Conservation (phyloP, 2,888 invertebrate species). For the Gari tellinella region DNA sequence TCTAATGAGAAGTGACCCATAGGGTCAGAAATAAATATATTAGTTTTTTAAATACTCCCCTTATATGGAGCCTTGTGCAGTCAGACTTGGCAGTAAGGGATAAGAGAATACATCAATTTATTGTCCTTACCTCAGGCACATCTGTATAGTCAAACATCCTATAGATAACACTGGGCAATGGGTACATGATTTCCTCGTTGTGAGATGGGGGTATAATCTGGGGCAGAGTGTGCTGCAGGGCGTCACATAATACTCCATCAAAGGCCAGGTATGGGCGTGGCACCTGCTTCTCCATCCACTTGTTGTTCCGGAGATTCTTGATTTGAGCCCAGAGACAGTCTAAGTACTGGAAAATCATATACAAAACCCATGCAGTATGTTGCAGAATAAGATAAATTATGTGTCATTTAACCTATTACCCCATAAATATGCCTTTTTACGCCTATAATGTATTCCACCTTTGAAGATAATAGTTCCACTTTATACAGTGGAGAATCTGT, state of each 20-base stretch:
- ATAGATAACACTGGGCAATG: constrained; percentile 97
- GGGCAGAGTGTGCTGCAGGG: constrained; percentile 97
- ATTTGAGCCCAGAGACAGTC: constrained; percentile 99
- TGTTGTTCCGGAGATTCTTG: constrained; percentile 94
- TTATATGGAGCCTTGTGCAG: too few species aligned
- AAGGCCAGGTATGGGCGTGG: constrained; percentile 96
- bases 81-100: too few species aligned
- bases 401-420: too few species aligned
- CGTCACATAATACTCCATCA: constrained; percentile 97
- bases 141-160: constrained; percentile 99
- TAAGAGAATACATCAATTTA: not conserved
- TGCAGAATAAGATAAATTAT: too few species aligned
- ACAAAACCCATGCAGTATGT: too few species aligned
- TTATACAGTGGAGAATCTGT: too few species aligned
- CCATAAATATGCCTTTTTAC: too few species aligned
- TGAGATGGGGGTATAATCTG: constrained; percentile 96
- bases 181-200: constrained; percentile 94
- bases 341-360: constrained; percentile 88
- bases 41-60: too few species aligned
- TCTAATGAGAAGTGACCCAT: too few species aligned
- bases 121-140: constrained; percentile 89
- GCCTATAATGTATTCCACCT: too few species aligned
- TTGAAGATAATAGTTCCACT: too few species aligned
- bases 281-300: constrained; percentile 99
- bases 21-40: too few species aligned